Base-by-base conservation (phyloP, 2,888 invertebrate genomes). In the Campopleginae sp. region DNA sequence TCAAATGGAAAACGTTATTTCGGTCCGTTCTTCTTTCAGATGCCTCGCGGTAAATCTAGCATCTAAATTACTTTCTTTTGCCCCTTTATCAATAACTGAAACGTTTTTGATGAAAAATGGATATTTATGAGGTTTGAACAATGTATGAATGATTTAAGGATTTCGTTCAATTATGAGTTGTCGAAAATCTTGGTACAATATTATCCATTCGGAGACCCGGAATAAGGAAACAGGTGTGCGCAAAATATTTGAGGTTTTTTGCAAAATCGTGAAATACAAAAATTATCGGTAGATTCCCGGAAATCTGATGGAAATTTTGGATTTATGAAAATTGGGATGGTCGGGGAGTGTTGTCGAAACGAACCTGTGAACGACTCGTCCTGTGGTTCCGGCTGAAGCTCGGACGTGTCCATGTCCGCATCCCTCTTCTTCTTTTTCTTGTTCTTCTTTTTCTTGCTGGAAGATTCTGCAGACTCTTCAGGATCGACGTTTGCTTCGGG, bases 401-500 rank as follows among this genome's bases (percentile, higher is more conserved):
- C 42, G 44, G 44, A 44, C 14, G 68, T 44, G 23, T 68, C 66
- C 44, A 42, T 19, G n/a, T 31, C 17, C 79, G 17, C 65, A 48
- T 33, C 68, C 70, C 74, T 88, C 79, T 42, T 78, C 78, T 68
- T 91, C 88, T 90, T 91, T 87, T 71, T 71, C 51, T 71, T 86
- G 78, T 66, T 88, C 85, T 61, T 71, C 33, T 46, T 19, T 19
- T 71, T 48, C 27, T 31, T 17, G 12, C 10, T 51, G 5, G 31
- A 17, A 2, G 70, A 6, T 27, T n/a, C n/a, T 2, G 7, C 71
- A 90, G 87, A 58, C 14, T 58, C 88, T 10, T 58, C 58, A 27
- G 27, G 3, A 23, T 58, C 23, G 23, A 23, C 19, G 8, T 5
- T 17, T 48, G 19, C 12, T 27, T 51, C 71, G 31, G 33, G 10